These are phyloP conservation scores for Ennomos quercinarius DNA, from an alignment of 2,888 invertebrate species.

Conservation along the genomic window DNA sequence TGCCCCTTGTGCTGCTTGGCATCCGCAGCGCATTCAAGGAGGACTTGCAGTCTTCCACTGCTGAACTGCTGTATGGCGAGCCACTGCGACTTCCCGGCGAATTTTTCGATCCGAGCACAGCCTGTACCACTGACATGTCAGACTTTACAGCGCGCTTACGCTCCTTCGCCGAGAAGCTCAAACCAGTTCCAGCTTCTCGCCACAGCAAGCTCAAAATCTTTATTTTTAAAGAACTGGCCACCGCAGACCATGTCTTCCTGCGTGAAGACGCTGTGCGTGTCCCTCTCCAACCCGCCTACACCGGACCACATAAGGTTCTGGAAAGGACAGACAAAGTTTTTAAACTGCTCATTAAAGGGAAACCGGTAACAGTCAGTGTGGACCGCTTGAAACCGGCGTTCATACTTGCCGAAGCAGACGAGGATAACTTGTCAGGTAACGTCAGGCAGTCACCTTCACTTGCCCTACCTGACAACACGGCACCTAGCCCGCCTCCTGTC, in stretches of 20 bases:
- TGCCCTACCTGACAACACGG: too few species aligned
- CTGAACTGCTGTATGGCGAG: conserved; percentile 23
- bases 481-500: too few species aligned
- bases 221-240: conserved; percentile 43
- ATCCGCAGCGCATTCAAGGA: conserved; percentile 29
- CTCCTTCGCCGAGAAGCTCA: conserved; percentile 24
- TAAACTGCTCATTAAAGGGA: conserved; percentile 1
- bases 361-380: conserved; percentile 7
- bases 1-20: conserved; percentile 26
- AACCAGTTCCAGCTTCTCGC: conserved; percentile 33
- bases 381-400: conserved; percentile 19
- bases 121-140: conserved; percentile 20
- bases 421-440: too few species aligned
- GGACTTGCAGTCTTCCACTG: conserved; percentile 23
- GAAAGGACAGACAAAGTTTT: conserved; percentile 1
- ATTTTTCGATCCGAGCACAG: conserved; percentile 6
- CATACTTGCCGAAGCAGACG: conserved; percentile 12
- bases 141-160: conserved; percentile 34
- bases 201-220: conserved; percentile 37
- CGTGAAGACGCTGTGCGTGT: conserved; percentile 2
- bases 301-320: conserved; percentile 6
- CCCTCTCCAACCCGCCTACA: conserved; percentile 1
- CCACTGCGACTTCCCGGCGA: conserved; percentile 23
- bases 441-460: too few species aligned
- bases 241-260: conserved; percentile 40